Evolutionary conservation across 2,888 invertebrate genomes (phyloP), one percentile per base, ranked within the genome.

Genomic region (Therioaphis trifolii): DNA sequence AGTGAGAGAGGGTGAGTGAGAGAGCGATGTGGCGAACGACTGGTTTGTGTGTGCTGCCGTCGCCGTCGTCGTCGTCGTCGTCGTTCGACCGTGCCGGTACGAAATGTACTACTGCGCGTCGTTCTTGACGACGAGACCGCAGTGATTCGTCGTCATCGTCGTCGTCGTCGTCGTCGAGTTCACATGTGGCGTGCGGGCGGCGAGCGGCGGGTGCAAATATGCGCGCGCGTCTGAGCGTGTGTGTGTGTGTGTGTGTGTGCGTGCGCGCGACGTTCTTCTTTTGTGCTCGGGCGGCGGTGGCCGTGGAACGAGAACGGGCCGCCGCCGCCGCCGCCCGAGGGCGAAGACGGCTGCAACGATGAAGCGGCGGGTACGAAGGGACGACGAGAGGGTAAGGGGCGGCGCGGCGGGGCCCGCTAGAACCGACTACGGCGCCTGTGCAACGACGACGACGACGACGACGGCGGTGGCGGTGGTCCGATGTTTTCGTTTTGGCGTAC

Each of bases 401-500:
- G 27, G 0, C 24, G 49, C 66, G 66, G 46, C n/a, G 76, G 29
- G 7, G 43, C 58, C 24, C 18, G 40, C 40, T 35, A 12, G 24
- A 61, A 4, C n/a, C 58, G 75, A 27, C 61, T n/a, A 61, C 61
- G 61, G 78, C 78, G 78, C 78, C 55, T 69, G 78, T 69, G 69
- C 55, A 63, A 55, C 55, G 46, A 35, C 69, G 5, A 4, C 4
- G 46, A 55, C 55, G 46, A 35, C 69, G 5, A 4, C 4, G 46
- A 12, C 76, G 21, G 40, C 63, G 49, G 77, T 52, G 24, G 68
- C 24, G 78, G 52, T 18, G 43, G 43, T 76, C 27, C 75, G 61
- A 43, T 76, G 75, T 79, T 78, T 78, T 66, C 66, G 68, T 78
- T 79, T 79, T 69, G 78, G 52, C 78, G 55, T 79, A 52, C 66